These are phyloP conservation scores for Clarias batrachus DNA, from an alignment of 2,113 vertebrate species.

Conservation along the genomic window DNA sequence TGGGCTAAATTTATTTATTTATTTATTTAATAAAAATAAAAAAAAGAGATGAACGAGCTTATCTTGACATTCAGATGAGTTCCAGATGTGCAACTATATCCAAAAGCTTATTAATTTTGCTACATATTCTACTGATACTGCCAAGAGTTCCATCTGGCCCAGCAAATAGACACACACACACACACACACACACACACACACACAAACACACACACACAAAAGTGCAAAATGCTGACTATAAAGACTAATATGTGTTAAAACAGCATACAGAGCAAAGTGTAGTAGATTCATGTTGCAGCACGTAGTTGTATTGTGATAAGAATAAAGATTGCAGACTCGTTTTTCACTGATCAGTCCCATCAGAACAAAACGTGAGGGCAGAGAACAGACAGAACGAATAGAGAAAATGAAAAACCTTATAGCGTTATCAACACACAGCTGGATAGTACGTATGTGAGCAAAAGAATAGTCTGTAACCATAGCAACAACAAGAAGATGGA, in stretches of 20 bases:
- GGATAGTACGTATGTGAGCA: background rate
- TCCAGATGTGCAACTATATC: background rate
- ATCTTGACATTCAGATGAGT: background rate
- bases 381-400: background rate
- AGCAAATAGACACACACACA: background rate
- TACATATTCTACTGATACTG: background rate
- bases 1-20: background rate
- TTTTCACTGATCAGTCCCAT: background rate
- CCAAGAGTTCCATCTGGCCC: background rate
- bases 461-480: background rate
- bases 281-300: background rate
- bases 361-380: background rate
- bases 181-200: background rate
- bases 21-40: no score
- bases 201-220: background rate
- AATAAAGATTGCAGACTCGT: background rate
- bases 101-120: conserved; percentile 6
- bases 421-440: background rate
- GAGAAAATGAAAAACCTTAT: background rate
- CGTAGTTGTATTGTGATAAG: no score
- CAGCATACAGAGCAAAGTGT: conserved; percentile 7
- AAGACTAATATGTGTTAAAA: background rate
- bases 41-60: background rate
- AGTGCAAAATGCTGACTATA: conserved; percentile 33
- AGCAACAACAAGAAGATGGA: background rate